Evolutionary conservation across 2,888 invertebrate species (phyloP).

Genomic region (Chromoteleia sp.): DNA sequence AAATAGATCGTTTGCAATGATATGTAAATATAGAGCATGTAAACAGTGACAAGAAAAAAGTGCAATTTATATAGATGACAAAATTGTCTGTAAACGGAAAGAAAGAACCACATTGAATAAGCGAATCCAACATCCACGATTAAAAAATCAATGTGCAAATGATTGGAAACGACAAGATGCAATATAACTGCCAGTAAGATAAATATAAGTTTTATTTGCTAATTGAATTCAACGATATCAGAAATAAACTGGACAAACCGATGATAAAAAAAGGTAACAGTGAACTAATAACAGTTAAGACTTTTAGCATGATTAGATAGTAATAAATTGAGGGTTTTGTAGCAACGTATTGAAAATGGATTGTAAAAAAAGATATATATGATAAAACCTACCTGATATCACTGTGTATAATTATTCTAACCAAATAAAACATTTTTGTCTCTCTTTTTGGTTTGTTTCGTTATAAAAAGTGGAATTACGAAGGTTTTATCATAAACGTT

Average conservation of each 20-base stretch:
- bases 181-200: conserved; percentile 78
- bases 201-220: conserved; percentile 64
- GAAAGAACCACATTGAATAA: conserved; percentile 24
- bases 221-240: conserved; percentile 13
- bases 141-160: conserved; percentile 72
- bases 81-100: neutral
- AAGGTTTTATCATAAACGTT: conserved; percentile 12
- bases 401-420: neutral
- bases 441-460: too few relatives aligned
- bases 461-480: conserved; percentile 5
- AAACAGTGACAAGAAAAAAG: conserved; percentile 52
- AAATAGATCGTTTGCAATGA: conserved; percentile 20
- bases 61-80: conserved; percentile 55
- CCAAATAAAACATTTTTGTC: too few relatives aligned
- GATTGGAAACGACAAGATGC: conserved; percentile 78
- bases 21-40: conserved; percentile 52
- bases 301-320: conserved; percentile 23
- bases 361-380: conserved; percentile 38
- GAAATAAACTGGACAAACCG: conserved; percentile 24
- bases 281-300: neutral
- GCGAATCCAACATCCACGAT: conserved; percentile 18
- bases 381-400: conserved; percentile 22
- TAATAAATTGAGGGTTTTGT: conserved; percentile 25
- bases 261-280: neutral
- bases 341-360: conserved; percentile 6